Conservation (phyloP, 1,140 invertebrate genomes). For the Oedothorax gibbosus region DNA sequence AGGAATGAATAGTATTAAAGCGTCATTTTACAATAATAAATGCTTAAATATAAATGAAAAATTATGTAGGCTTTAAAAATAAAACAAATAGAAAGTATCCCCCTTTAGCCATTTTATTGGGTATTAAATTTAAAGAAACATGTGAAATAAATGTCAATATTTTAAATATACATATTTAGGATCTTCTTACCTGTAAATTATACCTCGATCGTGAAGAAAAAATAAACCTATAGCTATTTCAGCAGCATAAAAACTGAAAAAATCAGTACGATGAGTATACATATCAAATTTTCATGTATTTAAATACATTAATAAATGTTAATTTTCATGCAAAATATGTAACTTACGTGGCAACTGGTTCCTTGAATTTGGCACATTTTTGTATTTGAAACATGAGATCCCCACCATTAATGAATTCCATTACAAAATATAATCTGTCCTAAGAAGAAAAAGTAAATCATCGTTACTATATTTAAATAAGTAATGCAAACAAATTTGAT, state of each 20-base stretch:
- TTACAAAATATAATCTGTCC: conserved; percentile 97
- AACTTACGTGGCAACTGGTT: conserved; percentile 97
- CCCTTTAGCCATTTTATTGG: too few relatives aligned
- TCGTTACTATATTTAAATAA: neutral
- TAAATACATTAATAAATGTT: neutral
- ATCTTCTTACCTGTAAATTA: conserved; percentile 82
- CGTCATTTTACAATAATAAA: too few relatives aligned
- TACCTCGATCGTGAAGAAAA: conserved; percentile 92
- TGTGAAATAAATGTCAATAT: too few relatives aligned
- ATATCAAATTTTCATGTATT: neutral
- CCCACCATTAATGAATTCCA: conserved; percentile 99
- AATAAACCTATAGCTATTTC: conserved; percentile 99
- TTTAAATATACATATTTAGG: too few relatives aligned
- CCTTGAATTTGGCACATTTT: conserved; percentile 99
- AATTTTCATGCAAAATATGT: neutral
- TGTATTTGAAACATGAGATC: conserved; percentile 99
- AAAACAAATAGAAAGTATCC: too few relatives aligned
- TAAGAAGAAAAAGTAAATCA: conserved; percentile 64
- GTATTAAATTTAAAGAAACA: too few relatives aligned
- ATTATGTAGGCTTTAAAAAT: too few relatives aligned
- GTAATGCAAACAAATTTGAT: neutral
- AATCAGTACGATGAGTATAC: neutral
- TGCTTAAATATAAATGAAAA: too few relatives aligned
- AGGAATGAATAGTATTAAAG: too few relatives aligned
- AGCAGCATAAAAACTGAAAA: conserved; percentile 94